These are phyloP conservation scores for Thumatha senex DNA, from an alignment of 2,888 invertebrate genomes.

Conservation along the genomic window DNA sequence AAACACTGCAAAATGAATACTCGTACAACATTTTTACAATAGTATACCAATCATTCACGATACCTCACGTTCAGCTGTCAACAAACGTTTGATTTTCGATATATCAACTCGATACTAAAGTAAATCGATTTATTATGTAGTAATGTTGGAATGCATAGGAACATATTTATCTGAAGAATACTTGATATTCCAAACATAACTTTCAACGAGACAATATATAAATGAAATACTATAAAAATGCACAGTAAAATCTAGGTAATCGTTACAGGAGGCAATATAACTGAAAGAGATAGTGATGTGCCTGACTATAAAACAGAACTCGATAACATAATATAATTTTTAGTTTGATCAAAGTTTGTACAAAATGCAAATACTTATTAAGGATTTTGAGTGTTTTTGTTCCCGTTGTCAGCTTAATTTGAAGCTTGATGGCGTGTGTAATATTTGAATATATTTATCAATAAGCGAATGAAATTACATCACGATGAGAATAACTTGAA, in stretches of 20 bases:
- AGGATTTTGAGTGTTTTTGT: too few species aligned
- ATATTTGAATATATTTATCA: too few species aligned
- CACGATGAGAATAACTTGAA: too few species aligned
- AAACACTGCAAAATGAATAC: too few species aligned
- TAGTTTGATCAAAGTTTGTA: too few species aligned
- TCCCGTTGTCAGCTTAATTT: too few species aligned
- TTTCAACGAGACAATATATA: constrained; percentile 38
- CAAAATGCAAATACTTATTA: too few species aligned
- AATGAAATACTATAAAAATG: constrained; percentile 44
- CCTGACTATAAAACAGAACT: not conserved
- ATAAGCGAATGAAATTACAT: too few species aligned
- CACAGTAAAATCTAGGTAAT: constrained; percentile 39
- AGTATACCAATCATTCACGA: constrained; percentile 26
- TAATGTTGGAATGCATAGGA: constrained; percentile 30
- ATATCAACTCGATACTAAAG: constrained; percentile 21
- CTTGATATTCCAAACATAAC: constrained; percentile 29
- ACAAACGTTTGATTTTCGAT: constrained; percentile 25
- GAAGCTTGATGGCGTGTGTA: too few species aligned
- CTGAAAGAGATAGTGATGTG: constrained; percentile 23
- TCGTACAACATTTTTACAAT: constrained; percentile 11
- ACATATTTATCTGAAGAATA: constrained; percentile 23
- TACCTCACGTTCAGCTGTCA: constrained; percentile 16
- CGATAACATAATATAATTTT: too few species aligned
- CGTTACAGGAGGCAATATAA: constrained; percentile 19
- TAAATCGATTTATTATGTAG: constrained; percentile 35